Evolutionary conservation across 2,797 vertebrate genomes (phyloP).

Genomic region (Synaphobranchus kaupii): DNA sequence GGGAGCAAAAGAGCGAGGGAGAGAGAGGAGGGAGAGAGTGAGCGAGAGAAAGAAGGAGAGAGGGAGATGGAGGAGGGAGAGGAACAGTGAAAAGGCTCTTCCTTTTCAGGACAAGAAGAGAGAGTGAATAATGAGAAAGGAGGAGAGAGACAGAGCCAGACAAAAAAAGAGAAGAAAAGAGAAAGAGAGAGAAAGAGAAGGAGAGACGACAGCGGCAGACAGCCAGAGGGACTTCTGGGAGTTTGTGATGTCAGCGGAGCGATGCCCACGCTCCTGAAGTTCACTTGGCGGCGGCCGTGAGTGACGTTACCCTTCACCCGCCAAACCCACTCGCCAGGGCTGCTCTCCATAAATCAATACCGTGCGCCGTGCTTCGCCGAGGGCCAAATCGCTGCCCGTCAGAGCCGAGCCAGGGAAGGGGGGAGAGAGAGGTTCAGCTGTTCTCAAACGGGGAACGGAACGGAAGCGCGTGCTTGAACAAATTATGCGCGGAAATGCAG

Average conservation of each 20-base stretch:
- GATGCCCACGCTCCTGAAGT: slow-evolving; percentile 32
- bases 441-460: not conserved
- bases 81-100: slow-evolving; percentile 13
- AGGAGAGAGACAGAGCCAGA: too few species aligned
- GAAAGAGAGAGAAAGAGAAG: not conserved
- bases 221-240: not conserved
- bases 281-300: not conserved
- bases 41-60: not conserved
- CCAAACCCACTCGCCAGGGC: slow-evolving; percentile 13
- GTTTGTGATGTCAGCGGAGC: slow-evolving; percentile 34
- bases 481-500: not conserved
- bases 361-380: too few species aligned
- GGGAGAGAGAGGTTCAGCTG: slow-evolving; percentile 8
- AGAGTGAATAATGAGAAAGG: too few species aligned
- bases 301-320: not conserved
- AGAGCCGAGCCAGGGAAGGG: not conserved
- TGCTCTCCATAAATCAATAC: slow-evolving; percentile 15
- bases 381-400: not conserved
- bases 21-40: not conserved
- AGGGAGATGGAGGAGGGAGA: slow-evolving; percentile 22
- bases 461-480: too few species aligned
- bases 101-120: too few species aligned
- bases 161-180: slow-evolving; percentile 20
- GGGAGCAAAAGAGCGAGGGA: slow-evolving; percentile 10
- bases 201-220: slow-evolving; percentile 8